These are phyloP conservation scores for Xiphophorus couchianus DNA, from an alignment of 2,113 vertebrate species.

Conservation along the genomic window DNA sequence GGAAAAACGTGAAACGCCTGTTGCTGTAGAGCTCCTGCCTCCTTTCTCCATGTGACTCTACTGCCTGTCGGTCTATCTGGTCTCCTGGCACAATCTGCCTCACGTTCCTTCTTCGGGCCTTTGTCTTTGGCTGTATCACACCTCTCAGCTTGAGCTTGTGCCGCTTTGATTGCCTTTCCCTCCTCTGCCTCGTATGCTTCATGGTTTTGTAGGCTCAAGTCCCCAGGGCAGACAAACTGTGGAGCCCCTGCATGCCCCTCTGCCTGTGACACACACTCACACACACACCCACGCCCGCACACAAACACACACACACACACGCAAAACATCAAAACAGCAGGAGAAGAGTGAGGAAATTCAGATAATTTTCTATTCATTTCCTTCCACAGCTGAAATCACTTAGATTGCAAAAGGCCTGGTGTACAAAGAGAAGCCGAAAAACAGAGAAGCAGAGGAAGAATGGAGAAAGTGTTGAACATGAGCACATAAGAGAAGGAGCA, in stretches of 20 bases:
- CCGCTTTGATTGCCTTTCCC: conserved; percentile 50
- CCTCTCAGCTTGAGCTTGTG: conserved; percentile 51
- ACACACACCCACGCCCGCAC: conserved; percentile 21
- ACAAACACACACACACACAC: conserved; percentile 15
- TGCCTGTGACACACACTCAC: conserved; percentile 30
- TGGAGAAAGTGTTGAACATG: conserved; percentile 35
- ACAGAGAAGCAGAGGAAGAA: conserved; percentile 40
- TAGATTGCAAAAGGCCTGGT: conserved; percentile 63
- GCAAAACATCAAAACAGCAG: conserved; percentile 37
- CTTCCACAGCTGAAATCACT: conserved; percentile 79
- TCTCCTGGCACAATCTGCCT: conserved; percentile 51
- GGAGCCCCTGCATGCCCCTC: conserved; percentile 47
- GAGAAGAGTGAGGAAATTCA: conserved; percentile 59
- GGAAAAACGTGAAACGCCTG: conserved; percentile 72
- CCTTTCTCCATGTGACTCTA: conserved; percentile 60
- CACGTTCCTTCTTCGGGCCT: conserved; percentile 41
- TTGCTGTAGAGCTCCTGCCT: conserved; percentile 58
- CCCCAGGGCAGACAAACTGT: conserved; percentile 58
- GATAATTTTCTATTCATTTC: conserved; percentile 79
- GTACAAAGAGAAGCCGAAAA: conserved; percentile 49
- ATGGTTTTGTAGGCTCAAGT: conserved; percentile 58
- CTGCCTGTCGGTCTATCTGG: conserved; percentile 43
- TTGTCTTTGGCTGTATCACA: conserved; percentile 55
- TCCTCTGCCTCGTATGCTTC: conserved; percentile 63
- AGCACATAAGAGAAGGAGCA: conserved; percentile 24